A percentile compares a stretch with the other conserved stretches of the same genome.
These are phyloP conservation scores for Polypterus bichir DNA, from an alignment of 2,113 vertebrate species.

Conservation along the genomic window DNA sequence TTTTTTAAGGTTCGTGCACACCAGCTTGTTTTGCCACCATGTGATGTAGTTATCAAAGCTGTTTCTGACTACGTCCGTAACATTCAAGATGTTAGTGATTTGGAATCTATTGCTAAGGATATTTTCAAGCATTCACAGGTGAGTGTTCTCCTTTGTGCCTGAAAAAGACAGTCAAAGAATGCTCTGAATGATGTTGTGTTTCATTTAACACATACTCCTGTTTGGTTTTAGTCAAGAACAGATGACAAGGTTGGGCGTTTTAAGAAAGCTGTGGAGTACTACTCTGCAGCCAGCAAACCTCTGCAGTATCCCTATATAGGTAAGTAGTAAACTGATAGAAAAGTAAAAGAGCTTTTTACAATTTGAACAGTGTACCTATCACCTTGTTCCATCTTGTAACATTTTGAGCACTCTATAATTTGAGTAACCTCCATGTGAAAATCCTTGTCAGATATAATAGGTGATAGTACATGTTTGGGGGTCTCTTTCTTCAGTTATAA, in stretches of 20 bases:
- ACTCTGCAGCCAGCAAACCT: slow-evolving; percentile 73
- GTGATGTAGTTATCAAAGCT: slow-evolving; percentile 87
- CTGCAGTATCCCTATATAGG: slow-evolving; percentile 65
- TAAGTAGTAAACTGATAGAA: slow-evolving; percentile 33
- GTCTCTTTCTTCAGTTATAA: no score
- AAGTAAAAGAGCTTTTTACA: no score
- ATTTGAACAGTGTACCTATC: no score
- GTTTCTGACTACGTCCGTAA: slow-evolving; percentile 84
- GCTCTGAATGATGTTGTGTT: no score
- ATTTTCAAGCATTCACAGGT: slow-evolving; percentile 92
- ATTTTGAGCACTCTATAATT: no score
- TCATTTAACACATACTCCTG: slow-evolving; percentile 6
- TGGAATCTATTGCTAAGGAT: slow-evolving; percentile 83
- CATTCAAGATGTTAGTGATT: slow-evolving; percentile 70
- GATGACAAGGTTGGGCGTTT: slow-evolving; percentile 88
- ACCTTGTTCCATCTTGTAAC: no score
- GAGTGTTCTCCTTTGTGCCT: slow-evolving; percentile 8
- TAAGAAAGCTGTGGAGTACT: slow-evolving; percentile 89
- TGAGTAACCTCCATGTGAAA: no score
- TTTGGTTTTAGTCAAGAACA: slow-evolving; percentile 71
- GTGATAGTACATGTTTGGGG: no score
- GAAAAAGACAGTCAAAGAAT: not conserved
- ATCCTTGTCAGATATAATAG: no score
- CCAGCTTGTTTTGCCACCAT: slow-evolving; percentile 85
- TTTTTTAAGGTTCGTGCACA: slow-evolving; percentile 76